These are phyloP conservation scores for Seladonia tumulorum DNA, from an alignment of 2,888 invertebrate genomes.

Conservation along the genomic window DNA sequence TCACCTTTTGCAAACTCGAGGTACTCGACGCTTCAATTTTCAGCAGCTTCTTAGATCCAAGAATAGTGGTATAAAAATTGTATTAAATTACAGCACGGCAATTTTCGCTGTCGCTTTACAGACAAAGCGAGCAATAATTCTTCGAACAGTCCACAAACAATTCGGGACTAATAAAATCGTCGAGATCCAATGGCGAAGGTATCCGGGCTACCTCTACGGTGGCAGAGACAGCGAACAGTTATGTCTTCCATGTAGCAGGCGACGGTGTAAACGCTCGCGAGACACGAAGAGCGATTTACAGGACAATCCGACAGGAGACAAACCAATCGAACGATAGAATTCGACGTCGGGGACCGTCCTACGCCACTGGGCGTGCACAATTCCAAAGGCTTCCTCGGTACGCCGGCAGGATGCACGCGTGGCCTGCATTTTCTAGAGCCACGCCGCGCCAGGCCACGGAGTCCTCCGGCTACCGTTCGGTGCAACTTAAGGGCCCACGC, in stretches of 20 bases:
- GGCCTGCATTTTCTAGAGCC: slow-evolving; percentile 58
- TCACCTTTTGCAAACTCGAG: no score
- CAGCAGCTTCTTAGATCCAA: no score
- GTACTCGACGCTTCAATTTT: no score
- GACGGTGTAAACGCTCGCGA: not conserved
- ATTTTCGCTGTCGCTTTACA: no score
- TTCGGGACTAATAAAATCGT: not conserved
- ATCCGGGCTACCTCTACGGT: not conserved
- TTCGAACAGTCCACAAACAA: no score
- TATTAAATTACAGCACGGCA: no score
- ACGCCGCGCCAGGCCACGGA: slow-evolving; percentile 28
- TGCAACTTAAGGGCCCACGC: slow-evolving; percentile 65
- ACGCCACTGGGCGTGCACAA: slow-evolving; percentile 59
- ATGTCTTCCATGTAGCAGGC: not conserved
- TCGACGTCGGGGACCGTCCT: slow-evolving; percentile 26
- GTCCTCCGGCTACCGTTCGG: slow-evolving; percentile 64
- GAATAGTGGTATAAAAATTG: no score
- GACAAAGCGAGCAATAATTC: no score
- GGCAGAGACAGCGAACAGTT: not conserved
- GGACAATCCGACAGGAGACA: not conserved
- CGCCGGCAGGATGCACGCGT: slow-evolving; percentile 40
- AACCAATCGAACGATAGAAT: slow-evolving; percentile 25
- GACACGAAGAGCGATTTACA: not conserved
- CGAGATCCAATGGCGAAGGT: not conserved
- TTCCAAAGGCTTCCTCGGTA: slow-evolving; percentile 47